Evolutionary conservation across 2,797 vertebrate species (phyloP).

Genomic region (Malurus leucopterus): DNA sequence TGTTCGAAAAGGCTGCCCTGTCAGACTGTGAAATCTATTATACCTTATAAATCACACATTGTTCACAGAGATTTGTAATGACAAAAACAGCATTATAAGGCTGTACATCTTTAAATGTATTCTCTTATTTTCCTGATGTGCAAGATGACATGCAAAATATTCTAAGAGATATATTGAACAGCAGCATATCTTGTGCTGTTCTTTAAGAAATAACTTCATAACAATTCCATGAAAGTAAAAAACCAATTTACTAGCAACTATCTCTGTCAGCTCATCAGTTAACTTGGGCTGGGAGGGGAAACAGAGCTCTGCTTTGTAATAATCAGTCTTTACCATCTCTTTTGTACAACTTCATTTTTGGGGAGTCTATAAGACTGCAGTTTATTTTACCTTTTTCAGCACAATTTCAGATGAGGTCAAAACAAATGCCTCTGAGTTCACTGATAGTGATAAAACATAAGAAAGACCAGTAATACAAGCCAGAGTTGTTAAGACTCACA

Average conservation of each 20-base stretch:
- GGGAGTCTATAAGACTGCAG: not conserved
- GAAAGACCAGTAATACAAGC: not conserved
- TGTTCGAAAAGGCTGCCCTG: not conserved
- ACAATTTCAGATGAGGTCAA: not conserved
- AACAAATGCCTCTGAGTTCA: not conserved
- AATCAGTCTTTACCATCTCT: not conserved
- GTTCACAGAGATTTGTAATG: not conserved
- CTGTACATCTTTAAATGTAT: not conserved
- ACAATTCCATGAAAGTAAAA: not conserved
- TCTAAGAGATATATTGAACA: not conserved
- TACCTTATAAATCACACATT: not conserved
- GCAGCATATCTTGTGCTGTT: not conserved
- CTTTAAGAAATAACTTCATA: not conserved
- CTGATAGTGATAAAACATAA: not conserved
- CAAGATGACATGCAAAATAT: not conserved
- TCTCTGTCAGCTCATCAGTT: not conserved
- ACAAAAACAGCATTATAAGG: not conserved
- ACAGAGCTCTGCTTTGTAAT: not conserved
- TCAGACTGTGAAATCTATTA: not conserved
- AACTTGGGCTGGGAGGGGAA: not conserved
- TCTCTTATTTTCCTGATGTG: not conserved
- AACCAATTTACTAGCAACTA: not conserved
- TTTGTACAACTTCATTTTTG: not conserved
- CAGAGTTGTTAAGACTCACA: not conserved
- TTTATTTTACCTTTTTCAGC: not conserved